Conservation (phyloP, 2,797 vertebrate genomes). For the Sciaenops ocellatus region DNA sequence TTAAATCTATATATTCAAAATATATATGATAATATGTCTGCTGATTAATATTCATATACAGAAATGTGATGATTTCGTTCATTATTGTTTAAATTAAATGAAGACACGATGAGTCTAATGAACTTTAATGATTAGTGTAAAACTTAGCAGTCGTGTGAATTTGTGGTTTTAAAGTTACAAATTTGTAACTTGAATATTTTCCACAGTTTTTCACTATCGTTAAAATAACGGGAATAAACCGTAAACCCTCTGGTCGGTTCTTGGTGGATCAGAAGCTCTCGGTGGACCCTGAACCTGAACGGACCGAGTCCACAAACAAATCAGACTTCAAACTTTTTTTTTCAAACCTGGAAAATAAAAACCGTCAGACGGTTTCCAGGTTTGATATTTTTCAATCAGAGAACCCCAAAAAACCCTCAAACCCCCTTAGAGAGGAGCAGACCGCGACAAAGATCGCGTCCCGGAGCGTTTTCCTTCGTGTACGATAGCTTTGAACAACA, state of each 20-base stretch:
- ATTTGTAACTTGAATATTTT: too few species aligned
- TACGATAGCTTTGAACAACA: conserved; percentile 57
- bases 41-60: background rate
- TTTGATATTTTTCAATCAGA: conserved; percentile 42
- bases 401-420: background rate
- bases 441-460: conserved; percentile 31
- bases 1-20: background rate
- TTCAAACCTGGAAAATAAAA: conserved; percentile 11
- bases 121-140: too few species aligned
- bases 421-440: background rate
- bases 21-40: background rate
- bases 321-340: conserved; percentile 17
- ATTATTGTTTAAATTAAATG: too few species aligned
- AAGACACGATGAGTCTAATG: too few species aligned
- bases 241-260: background rate
- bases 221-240: too few species aligned
- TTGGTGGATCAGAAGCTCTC: conserved; percentile 42
- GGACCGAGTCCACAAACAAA: conserved; percentile 45
- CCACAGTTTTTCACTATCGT: too few species aligned
- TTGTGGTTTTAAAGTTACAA: too few species aligned
- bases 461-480: conserved; percentile 50
- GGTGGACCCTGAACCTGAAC: conserved; percentile 29
- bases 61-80: background rate
- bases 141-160: too few species aligned
- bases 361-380: conserved; percentile 49